Percentiles rank a stretch among this genome's conserved stretches.
Evolutionary conservation across 2,888 invertebrate genomes (phyloP).

Genomic region (Heliconius charithonia): DNA sequence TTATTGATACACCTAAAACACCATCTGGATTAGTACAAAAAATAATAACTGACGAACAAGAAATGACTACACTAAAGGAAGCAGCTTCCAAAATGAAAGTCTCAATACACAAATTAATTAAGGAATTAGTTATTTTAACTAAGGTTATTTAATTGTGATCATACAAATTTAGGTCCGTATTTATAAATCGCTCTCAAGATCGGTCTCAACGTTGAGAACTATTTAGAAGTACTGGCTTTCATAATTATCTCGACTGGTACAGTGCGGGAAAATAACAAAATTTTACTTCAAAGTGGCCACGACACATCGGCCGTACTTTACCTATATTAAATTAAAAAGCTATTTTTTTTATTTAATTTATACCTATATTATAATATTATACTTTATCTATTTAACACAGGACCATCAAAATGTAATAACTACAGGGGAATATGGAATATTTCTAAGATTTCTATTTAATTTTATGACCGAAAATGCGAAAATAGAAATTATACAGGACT

Average conservation of each 20-base stretch:
- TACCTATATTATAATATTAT: too few relatives aligned
- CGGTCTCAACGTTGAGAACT: too few relatives aligned
- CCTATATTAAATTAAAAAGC: too few relatives aligned
- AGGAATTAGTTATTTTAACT: conserved; percentile 66
- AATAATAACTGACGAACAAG: conserved; percentile 67
- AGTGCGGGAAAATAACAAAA: too few relatives aligned
- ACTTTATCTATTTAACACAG: conserved; percentile 50
- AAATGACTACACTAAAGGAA: conserved; percentile 58
- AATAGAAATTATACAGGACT: conserved; percentile 56
- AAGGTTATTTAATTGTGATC: conserved; percentile 58
- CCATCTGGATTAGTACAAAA: conserved; percentile 65
- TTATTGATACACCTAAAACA: conserved; percentile 55
- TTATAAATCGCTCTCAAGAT: too few relatives aligned
- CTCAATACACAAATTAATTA: conserved; percentile 57
- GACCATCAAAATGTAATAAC: conserved; percentile 66
- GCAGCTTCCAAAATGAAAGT: conserved; percentile 58
- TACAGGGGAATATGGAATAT: conserved; percentile 69
- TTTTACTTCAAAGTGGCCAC: too few relatives aligned
- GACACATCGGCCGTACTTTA: too few relatives aligned
- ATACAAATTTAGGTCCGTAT: background rate
- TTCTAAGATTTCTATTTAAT: conserved; percentile 65
- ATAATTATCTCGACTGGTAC: too few relatives aligned
- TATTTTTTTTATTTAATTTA: too few relatives aligned
- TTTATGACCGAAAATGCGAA: conserved; percentile 61
- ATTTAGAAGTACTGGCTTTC: too few relatives aligned